Base-by-base conservation (phyloP, 2,113 vertebrate species). In the Phaetusa simplex region DNA sequence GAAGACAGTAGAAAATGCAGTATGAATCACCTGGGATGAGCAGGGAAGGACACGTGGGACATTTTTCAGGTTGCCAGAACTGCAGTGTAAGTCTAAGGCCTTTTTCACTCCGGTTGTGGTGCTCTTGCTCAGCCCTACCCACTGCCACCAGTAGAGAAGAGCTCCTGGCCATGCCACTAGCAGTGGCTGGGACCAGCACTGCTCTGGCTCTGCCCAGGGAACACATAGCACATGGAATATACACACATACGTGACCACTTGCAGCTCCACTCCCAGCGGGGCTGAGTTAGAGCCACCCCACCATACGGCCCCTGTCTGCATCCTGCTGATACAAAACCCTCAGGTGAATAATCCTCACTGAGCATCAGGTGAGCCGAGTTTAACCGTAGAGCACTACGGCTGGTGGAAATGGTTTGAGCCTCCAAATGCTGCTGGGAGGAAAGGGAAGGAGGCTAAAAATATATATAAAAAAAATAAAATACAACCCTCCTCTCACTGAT, bases 161-260 rank as follows among this genome's bases (percentile, higher is more conserved):
- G 74, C 16, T 67, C n/a, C n/a, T n/a, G 56, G 58, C 32, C 50
- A 40, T 26, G 45, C n/a, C 56, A 65, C 36, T 4, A n/a, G 47
- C n/a, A 38, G 38, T 8, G 30, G 5, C 26, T 64, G 74, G 29
- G 34, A 43, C 20, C 58, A 49, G 5, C 64, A 12, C 13, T 32
- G 30, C 38, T 62, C 29, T 42, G 10, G 15, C 36, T 58, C 29
- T 47, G 30, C 66, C 29, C 49, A 7, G 64, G 36, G 72, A 59
- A 73, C 24, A 2, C 17, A 26, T 1, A 73, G 13, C 23, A 53
- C 4, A 1, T 3, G 9, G 22, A 13, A 21, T 1, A 34, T 8
- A 32, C 52, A 42, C 38, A 7, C 5, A 1, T 2, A 15, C 32
- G 15, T 32, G 73, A 61, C 52, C 69, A 8, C 70, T 62, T 67